Evolutionary conservation across 2,888 invertebrate species (phyloP).

Genomic region (Philopedon plagiatum): DNA sequence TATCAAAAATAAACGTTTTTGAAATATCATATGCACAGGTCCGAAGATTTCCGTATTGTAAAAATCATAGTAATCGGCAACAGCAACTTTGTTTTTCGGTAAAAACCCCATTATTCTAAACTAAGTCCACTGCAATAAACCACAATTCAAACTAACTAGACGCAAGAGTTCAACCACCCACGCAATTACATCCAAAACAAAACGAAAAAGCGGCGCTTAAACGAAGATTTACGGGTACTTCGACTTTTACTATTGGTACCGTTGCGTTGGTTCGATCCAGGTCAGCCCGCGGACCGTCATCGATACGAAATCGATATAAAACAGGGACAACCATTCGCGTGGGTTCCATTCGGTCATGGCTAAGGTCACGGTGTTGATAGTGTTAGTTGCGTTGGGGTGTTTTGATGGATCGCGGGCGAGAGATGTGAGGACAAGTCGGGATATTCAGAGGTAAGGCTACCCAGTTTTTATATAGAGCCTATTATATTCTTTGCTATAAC

Average conservation of each 20-base stretch:
- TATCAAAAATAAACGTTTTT: too few relatives aligned
- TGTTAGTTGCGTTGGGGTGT: constrained; percentile 25
- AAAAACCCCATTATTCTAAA: too few relatives aligned
- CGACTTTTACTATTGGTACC: constrained; percentile 45
- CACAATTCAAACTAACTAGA: not conserved
- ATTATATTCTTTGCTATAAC: too few relatives aligned
- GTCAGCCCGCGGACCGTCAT: constrained; percentile 31
- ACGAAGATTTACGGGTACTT: constrained; percentile 36
- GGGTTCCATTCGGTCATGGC: constrained; percentile 45
- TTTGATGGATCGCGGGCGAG: constrained; percentile 11
- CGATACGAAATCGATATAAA: constrained; percentile 42
- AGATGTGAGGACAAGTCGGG: not conserved
- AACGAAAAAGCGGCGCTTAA: constrained; percentile 30
- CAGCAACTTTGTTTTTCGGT: too few relatives aligned
- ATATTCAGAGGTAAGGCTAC: constrained; percentile 25
- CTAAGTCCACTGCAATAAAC: too few relatives aligned
- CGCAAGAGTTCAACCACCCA: constrained; percentile 34
- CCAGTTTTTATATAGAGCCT: not conserved
- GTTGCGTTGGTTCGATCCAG: constrained; percentile 46
- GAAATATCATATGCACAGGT: too few relatives aligned
- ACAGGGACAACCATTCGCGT: constrained; percentile 30
- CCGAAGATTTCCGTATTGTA: too few relatives aligned
- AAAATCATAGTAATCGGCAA: too few relatives aligned
- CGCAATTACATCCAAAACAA: constrained; percentile 33
- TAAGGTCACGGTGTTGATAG: constrained; percentile 32